Conservation (phyloP, 2,113 vertebrate genomes). For the Sinocyclocheilus anophthalmus region DNA sequence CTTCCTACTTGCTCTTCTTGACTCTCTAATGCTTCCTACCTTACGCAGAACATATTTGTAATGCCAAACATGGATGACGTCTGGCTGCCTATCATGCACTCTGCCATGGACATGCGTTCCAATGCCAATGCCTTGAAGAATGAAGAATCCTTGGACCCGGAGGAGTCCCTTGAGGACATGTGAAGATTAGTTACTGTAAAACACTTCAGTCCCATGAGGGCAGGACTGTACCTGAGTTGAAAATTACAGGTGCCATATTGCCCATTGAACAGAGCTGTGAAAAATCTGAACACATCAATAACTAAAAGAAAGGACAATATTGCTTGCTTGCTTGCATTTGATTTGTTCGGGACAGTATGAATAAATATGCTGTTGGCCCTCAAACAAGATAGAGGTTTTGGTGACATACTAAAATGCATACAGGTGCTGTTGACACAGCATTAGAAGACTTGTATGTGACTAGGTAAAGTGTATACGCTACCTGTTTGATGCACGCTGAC, state of each 20-base stretch:
- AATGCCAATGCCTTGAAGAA: constrained; percentile 76
- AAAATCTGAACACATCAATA: constrained; percentile 8
- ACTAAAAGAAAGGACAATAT: not conserved
- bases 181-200: constrained; percentile 65
- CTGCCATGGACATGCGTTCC: constrained; percentile 93
- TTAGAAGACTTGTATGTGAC: not conserved
- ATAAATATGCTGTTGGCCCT: not conserved
- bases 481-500: not conserved
- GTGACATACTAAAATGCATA: not conserved
- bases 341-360: not conserved
- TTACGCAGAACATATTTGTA: constrained; percentile 95
- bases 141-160: constrained; percentile 70
- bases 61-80: constrained; percentile 99
- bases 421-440: not conserved
- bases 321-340: constrained; percentile 12
- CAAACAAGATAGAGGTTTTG: not conserved
- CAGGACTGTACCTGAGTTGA: constrained; percentile 46
- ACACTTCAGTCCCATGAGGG: constrained; percentile 45
- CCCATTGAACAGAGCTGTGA: constrained; percentile 29
- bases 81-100: constrained; percentile 98
- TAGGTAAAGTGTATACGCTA: not conserved
- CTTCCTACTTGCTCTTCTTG: not conserved
- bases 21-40: constrained; percentile 30
- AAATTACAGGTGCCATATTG: constrained; percentile 13
- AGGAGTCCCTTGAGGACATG: constrained; percentile 74